Percentiles rank a stretch among this genome's conserved stretches.
Evolutionary conservation across 2,888 invertebrate genomes (phyloP).

Genomic region (Merodon equestris): DNA sequence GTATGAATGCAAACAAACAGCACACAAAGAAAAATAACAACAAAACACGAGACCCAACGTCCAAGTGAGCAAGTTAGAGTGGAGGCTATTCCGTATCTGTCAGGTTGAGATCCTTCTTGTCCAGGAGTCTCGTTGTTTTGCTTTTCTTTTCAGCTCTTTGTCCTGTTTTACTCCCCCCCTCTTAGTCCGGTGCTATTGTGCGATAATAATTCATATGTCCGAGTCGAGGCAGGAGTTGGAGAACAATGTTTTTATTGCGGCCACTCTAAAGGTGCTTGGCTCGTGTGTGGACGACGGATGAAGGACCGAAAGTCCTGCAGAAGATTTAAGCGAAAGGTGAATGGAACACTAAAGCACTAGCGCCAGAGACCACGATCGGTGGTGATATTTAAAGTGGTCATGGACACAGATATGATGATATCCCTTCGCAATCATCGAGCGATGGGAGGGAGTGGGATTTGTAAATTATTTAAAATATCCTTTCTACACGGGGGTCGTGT

Average conservation of each 20-base stretch:
- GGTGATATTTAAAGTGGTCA: constrained; percentile 52
- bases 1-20: constrained; percentile 70
- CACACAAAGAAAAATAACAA: constrained; percentile 66
- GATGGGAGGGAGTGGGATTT: constrained; percentile 32
- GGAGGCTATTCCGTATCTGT: constrained; percentile 61
- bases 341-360: constrained; percentile 49
- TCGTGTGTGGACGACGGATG: constrained; percentile 33
- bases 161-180: background rate
- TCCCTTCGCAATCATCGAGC: no score
- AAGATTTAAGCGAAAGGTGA: constrained; percentile 62
- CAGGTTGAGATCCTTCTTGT: constrained; percentile 68
- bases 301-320: constrained; percentile 49
- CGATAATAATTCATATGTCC: constrained; percentile 69
- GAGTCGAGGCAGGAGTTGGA: constrained; percentile 3
- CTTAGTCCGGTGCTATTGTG: constrained; percentile 35
- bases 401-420: background rate
- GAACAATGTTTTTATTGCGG: constrained; percentile 57
- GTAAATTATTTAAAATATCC: constrained; percentile 61
- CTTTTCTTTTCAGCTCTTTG: constrained; percentile 28
- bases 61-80: constrained; percentile 40
- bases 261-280: constrained; percentile 68
- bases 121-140: constrained; percentile 27
- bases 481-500: constrained; percentile 1
- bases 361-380: constrained; percentile 38
- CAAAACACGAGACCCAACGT: constrained; percentile 23